Evolutionary conservation across 2,113 vertebrate species (phyloP), one percentile per base, ranked within the genome.

Genomic region (Gracilinanus agilis): DNA sequence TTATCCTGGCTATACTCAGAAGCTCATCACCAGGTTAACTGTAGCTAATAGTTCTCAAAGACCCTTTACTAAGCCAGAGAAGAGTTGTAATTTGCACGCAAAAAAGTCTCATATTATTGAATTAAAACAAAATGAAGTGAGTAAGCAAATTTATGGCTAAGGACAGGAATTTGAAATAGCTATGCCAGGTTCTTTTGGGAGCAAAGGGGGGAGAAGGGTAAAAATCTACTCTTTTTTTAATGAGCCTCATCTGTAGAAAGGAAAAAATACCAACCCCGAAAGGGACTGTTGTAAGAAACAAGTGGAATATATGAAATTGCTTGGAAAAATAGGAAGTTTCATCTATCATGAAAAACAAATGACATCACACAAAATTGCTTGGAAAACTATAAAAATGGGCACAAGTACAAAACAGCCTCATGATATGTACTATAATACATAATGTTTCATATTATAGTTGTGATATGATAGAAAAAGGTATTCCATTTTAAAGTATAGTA

Each of bases 161-260:
- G 10, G 6, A 89, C 11, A 88, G 24, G 90, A 16, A 4, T n/a
- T 75, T 16, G 29, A 75, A 75, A n/a, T n/a, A n/a, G 23, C 88
- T 91, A 29, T 67, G 13, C 91, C 58, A 92, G 34, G 61, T 88
- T 93, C 88, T 95, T 97, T 88, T 89, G 54, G 92, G 61, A 23
- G 11, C 8, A 58, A 29, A 90, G 90, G 19, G 6, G 44, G 93
- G 49, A 53, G 13, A 16, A n/a, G 34, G 34, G 13, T 75, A 75
- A 19, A 4, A 75, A 75, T 75, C 12, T n/a, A 6, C 19, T 75
- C 61, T 75, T 55, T 55, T 67, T 75, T 75, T 19, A 75, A n/a
- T 75, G 61, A 75, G 29, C 16, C 16, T 75, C 16, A 75, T n/a
- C 13, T 75, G 34, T 19, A 75, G 61, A 75, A n/a, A 19, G 34